Base-by-base conservation (phyloP, 2,888 invertebrate genomes). In the Tholera decimalis region DNA sequence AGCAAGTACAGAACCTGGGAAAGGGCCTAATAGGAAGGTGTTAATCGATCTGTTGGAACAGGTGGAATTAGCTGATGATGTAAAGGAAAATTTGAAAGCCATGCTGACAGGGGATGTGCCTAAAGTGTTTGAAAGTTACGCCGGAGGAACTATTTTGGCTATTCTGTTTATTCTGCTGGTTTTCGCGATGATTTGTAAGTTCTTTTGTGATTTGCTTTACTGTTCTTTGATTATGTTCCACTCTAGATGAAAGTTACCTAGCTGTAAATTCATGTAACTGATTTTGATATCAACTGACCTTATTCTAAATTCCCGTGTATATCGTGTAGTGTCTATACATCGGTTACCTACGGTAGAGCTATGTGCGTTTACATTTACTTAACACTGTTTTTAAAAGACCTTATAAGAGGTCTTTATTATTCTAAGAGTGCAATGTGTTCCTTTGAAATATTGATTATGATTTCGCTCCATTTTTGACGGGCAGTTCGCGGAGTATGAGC, bases 51-150 rank as follows among this genome's bases (percentile, higher is more conserved):
- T 97, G 87, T 88, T 97, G 24, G 96, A 97, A 22, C 87, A 93
- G 0, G 93, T 97, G 80, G 96, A 96, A 2, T 84, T 97, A 2
- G 91, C 96, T 54, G 97, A 97, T 6, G 96, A 96, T 24, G 96
- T 97, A 56, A 97, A 96, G 73, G 96, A 96, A n/a, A 95, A 92
- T 57, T 80, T 97, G 22, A 95, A 92, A 60, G 92, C 92, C 1
- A 93, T 96, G 85, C 83, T 97, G 51, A 87, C 93, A 0, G 96
- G 93, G 0, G 91, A 95, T 47, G 89, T 91, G 53, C 95, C 89
- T 0, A 90, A 88, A 80, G 89, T 93, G 1, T 89, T 94, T 15
- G 93, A 91, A 0, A 82, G 86, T 2, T 82, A 85, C 4, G 87
- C 86, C 1, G 80, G 86, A 46, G 89, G 92, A 0, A 83, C 89